Conservation (phyloP, 2,888 invertebrate genomes). For the Erynnis tages region DNA sequence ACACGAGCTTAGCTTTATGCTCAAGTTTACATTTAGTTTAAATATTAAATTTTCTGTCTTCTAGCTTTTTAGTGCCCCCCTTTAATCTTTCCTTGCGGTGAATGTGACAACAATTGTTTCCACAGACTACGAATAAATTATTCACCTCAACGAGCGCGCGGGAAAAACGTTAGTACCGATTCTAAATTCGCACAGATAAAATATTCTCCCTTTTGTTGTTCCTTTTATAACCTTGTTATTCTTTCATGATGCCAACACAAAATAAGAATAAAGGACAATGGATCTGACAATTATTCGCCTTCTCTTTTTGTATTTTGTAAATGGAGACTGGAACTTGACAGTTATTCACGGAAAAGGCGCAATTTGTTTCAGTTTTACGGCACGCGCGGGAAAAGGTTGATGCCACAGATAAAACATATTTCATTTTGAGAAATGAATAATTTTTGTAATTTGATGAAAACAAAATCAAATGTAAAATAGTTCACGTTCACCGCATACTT, state of each 20-base stretch:
- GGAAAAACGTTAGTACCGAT: neutral
- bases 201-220: neutral
- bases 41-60: constrained; percentile 41
- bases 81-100: constrained; percentile 29
- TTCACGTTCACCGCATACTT: constrained; percentile 15
- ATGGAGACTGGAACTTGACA: neutral
- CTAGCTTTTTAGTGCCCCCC: constrained; percentile 32
- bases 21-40: constrained; percentile 44
- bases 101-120: constrained; percentile 30
- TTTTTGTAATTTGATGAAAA: too few relatives aligned
- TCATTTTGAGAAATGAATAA: neutral
- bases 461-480: neutral
- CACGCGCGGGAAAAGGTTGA: neutral
- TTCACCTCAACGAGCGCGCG: neutral
- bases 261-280: too few relatives aligned
- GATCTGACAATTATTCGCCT: neutral
- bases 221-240: neutral
- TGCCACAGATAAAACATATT: too few relatives aligned
- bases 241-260: neutral
- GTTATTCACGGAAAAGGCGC: neutral
- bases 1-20: constrained; percentile 72
- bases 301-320: neutral
- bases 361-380: neutral
- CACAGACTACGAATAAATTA: neutral
- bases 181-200: neutral